These are phyloP conservation scores for Natrix natrix DNA, from an alignment of 2,797 vertebrate species.

Conservation along the genomic window DNA sequence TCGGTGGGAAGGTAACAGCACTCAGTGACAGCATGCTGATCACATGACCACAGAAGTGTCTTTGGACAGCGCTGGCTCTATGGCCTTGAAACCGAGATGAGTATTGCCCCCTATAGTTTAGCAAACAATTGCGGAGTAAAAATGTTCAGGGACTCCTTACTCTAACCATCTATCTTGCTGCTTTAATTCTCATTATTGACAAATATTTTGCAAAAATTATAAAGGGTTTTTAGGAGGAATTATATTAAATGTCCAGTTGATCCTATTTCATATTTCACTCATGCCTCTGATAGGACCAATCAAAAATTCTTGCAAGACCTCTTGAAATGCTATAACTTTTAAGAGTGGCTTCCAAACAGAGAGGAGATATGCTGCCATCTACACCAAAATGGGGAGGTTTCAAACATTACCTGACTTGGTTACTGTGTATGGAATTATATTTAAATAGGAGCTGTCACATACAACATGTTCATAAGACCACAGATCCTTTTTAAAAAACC, in stretches of 20 bases:
- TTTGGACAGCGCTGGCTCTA: background rate
- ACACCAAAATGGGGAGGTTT: background rate
- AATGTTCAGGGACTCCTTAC: too few species aligned
- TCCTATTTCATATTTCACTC: background rate
- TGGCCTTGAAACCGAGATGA: background rate
- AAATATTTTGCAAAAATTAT: background rate
- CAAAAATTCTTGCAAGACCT: background rate
- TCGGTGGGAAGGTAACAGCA: background rate
- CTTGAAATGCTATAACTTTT: background rate
- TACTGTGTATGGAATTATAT: background rate
- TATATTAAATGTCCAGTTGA: background rate
- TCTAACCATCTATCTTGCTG: background rate
- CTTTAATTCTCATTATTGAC: background rate
- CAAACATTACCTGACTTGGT: background rate
- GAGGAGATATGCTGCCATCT: background rate
- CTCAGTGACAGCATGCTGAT: background rate
- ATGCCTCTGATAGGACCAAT: background rate
- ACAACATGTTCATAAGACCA: background rate
- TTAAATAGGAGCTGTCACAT: background rate
- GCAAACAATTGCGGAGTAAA: background rate
- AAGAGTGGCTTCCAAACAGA: background rate
- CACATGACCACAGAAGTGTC: background rate
- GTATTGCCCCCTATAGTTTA: background rate
- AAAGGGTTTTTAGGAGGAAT: background rate
- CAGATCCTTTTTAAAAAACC: background rate